A percentile compares a stretch with the other conserved stretches of the same genome.
phyloP scores from a whole-genome alignment of 2,113 vertebrate species.

The Bucco capensis region DNA sequence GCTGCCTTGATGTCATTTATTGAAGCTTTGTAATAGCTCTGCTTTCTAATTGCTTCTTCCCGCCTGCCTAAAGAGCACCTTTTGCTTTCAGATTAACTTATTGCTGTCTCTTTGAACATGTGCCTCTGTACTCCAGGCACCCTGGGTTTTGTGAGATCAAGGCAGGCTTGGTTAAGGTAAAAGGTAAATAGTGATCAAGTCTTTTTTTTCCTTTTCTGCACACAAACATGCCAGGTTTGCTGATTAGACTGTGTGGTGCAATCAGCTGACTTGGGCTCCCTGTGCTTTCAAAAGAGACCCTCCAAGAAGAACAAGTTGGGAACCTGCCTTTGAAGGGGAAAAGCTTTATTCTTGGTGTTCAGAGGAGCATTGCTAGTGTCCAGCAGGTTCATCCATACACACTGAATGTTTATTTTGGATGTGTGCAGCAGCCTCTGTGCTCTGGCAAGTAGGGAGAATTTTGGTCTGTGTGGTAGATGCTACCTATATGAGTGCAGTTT shows the following conservation, averaged over 20 bases:
- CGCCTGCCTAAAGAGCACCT: constrained; percentile 17
- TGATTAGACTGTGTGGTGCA: constrained; percentile 1
- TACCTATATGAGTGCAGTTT: not conserved
- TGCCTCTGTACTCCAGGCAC: constrained; percentile 19
- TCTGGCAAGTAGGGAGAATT: not conserved
- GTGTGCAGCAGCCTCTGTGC: not conserved
- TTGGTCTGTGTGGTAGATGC: not conserved
- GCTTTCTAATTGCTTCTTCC: constrained; percentile 53
- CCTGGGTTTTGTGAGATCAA: constrained; percentile 38
- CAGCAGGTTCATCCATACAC: not conserved
- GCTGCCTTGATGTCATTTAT: constrained; percentile 23
- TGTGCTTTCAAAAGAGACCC: not conserved
- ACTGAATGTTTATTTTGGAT: not conserved
- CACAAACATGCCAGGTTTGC: not conserved
- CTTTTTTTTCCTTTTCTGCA: not conserved
- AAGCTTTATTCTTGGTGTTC: not conserved
- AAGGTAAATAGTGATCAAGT: constrained; percentile 4
- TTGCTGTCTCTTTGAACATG: constrained; percentile 53
- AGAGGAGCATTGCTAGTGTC: not conserved
- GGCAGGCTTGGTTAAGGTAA: constrained; percentile 8
- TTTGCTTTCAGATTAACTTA: constrained; percentile 58
- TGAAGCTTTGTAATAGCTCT: constrained; percentile 20
- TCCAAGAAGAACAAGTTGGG: not conserved
- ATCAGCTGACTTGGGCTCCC: not conserved
- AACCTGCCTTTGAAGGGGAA: not conserved